Base-by-base conservation (phyloP, 2,113 vertebrate genomes). In the Lota lota region DNA sequence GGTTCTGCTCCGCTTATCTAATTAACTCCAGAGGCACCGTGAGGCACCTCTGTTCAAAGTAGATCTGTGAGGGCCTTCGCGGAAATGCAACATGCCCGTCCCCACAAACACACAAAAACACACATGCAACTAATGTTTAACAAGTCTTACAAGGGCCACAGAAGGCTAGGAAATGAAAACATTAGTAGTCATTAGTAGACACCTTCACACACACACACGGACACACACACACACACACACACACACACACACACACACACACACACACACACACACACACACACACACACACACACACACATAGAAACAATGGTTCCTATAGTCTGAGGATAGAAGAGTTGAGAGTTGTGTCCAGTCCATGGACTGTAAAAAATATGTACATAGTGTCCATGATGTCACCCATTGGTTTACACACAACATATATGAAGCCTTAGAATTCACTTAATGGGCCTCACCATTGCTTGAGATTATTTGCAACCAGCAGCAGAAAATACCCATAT, bases 1-100 rank as follows among this genome's bases (percentile, higher is more conserved):
- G 74, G 71, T 75, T 61, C 60, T 60, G 40, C 73, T 74, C 72
- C 74, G 78, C 76, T 77, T 75, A 83, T 88, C 79, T 84, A 79
- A 79, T 77, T 78, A 79, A 72, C 77, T 80, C 75, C 79, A 82
- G 76, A 71, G 64, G 10, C 73, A 66, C 72, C 69, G 70, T 64
- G 67, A 70, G 72, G 53, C 75, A 47, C 28, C 28, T 33, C 28
- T 33, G 28, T 4, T 83, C 74, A 80, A 79, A 85, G 79, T 79
- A 82, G 74, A 76, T 75, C 61, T 11, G 18, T 1, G 24, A 74
- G 57, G 67, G 71, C 66, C 75, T 65, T 24, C 17, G 70, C 65
- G 57, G 21, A 58, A 59, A 22, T 2, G 65, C 40, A 47, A 47
- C 40, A 51, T 4, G 63, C 63, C 7, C 40, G 0, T 12, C 7